Base-by-base conservation (phyloP, 1,140 invertebrate genomes). In the Lepidurus couesii region DNA sequence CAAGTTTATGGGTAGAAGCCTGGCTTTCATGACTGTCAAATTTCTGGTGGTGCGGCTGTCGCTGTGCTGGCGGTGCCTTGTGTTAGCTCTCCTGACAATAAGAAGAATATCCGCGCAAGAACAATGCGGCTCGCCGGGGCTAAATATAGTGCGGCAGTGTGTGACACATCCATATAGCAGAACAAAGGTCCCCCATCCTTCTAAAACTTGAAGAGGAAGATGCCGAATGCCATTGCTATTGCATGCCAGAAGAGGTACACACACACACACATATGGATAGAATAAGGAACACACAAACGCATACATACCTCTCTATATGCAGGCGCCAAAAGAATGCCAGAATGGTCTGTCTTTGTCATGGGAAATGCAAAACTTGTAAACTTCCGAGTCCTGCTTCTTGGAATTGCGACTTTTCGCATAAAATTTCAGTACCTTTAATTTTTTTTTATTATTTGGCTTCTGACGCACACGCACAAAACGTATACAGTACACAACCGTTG, bases 11-110 rank as follows among this genome's bases (percentile, higher is more conserved):
- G 53, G 53, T 65, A 65, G 53, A 65, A 65, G 53, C 53, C 53
- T 65, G 53, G 53, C 53, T 65, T 65, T 65, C 53, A 65, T 65
- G 53, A 65, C 53, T 65, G 53, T 65, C 53, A 65, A 65, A 65
- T 65, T 65, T 65, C 53, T 13, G 53, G 53, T 65, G 53, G n/a
- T 65, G 53, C 53, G 53, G 53, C 53, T 65, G 53, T 65, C 53
- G 53, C 53, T 65, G n/a, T 65, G 53, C 53, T 65, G 53, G 53
- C 53, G 53, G 53, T 65, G 53, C 53, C 53, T 65, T 65, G 53
- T 65, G 53, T 65, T 65, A 34, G 53, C 53, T 65, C 53, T 65
- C 53, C 53, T 65, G 53, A 65, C 53, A 65, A 65, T 65, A 65
- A 65, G 53, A 65, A 65, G 53, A 65, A 65, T 65, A 65, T 65